Conservation (phyloP, 2,888 invertebrate genomes). For the Campoplex capitator region DNA sequence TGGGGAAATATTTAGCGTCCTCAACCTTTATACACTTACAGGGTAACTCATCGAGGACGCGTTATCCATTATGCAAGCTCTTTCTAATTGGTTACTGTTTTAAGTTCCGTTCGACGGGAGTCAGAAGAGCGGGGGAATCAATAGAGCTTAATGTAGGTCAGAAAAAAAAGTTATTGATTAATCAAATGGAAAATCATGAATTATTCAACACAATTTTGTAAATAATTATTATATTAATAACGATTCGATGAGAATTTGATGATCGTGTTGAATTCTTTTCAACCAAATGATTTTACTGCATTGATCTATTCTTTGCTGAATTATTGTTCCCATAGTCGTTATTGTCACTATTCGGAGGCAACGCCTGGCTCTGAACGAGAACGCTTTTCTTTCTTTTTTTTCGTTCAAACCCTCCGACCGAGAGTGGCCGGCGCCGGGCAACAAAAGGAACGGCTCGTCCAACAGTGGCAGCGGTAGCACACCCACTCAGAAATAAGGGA, state of each 20-base stretch:
- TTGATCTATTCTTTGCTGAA: background rate
- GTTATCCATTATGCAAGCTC: conserved; percentile 80
- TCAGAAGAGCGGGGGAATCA: background rate
- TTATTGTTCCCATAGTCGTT: conserved; percentile 5
- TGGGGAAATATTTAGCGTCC: conserved; percentile 79
- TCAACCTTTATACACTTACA: conserved; percentile 75
- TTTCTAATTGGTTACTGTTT: conserved; percentile 80
- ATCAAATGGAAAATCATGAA: background rate
- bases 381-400: conserved; percentile 41
- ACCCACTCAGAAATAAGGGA: conserved; percentile 54
- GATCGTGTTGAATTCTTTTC: background rate
- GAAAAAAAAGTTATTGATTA: background rate
- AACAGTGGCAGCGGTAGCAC: conserved; percentile 40
- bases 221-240: background rate
- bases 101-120: conserved; percentile 18
- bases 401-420: conserved; percentile 55
- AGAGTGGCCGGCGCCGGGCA: conserved; percentile 65
- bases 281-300: background rate
- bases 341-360: conserved; percentile 37
- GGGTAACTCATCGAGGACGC: conserved; percentile 73
- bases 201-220: background rate
- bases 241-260: background rate
- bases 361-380: conserved; percentile 52
- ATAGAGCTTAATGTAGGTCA: background rate
- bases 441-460: conserved; percentile 60